Base-by-base conservation (phyloP, 2,797 vertebrate genomes). In the Triplophysa bombifrons region DNA sequence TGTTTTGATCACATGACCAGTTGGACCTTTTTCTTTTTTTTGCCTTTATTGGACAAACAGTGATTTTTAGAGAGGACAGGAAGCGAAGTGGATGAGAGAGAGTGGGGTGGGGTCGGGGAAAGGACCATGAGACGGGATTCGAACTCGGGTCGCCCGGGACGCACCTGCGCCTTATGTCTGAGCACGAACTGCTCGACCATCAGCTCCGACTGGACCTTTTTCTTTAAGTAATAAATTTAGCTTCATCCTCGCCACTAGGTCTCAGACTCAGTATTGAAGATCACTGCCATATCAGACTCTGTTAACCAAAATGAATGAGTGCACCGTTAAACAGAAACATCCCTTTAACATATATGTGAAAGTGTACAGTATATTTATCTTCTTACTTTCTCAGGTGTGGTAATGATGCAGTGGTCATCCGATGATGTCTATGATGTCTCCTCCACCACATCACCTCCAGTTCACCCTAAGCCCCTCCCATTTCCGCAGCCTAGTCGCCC, bases 361-460 rank as follows among this genome's bases (percentile, higher is more conserved):
- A 22, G 55, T 13, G 38, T 14, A 19, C n/a, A 2, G 10, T 63
- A 20, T 48, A n/a, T 2, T 48, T 85, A 74, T 72, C 55, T 10
- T 71, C 61, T 30, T 58, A 3, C 2, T 25, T 80, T 73, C 25
- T 0, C 87, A 98, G 97, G 92, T 94, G 93, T 96, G 90, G 95
- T 88, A 93, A 99, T 97, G 95, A 99, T 99, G 97, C 97, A 98
- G 95, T 99, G 97, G 97, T 97, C 96, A 95, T 94, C 94, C 94
- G 96, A 98, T 38, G 34, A 38, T 38, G 94, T 98, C 93, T 93
- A 98, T 65, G 97, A 98, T 48, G 95, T 99, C 85, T 97, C 96
- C 84, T 98, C 97, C 80, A 97, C 96, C 19, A 98, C 96, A 71
- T 96, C 96, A 5, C 96, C 96, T 0, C 96, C 96, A 0, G 88